phyloP scores from a whole-genome alignment of 2,797 vertebrate species.

The Enteromius radiatus region DNA sequence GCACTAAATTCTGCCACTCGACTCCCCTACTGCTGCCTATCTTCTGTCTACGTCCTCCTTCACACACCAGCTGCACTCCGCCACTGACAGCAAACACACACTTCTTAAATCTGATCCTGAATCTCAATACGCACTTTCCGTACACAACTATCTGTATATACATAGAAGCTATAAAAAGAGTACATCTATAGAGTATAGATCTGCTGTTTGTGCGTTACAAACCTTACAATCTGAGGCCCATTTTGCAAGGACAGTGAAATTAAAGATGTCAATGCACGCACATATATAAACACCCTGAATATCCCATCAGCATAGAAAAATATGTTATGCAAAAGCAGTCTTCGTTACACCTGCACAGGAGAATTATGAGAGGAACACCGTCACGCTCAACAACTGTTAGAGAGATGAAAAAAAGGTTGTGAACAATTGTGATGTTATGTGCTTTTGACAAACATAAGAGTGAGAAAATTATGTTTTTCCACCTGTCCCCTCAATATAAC shows the following conservation, averaged over 20 bases:
- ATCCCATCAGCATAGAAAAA: not conserved
- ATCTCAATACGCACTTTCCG: not conserved
- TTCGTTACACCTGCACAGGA: not conserved
- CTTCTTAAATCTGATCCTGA: not conserved
- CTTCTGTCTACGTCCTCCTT: constrained; percentile 69
- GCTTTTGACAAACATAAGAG: not conserved
- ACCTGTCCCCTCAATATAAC: not conserved
- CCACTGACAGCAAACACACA: constrained; percentile 47
- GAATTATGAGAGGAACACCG: not conserved
- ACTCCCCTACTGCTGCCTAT: constrained; percentile 51
- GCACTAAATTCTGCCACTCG: constrained; percentile 57
- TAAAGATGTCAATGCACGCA: constrained; percentile 15
- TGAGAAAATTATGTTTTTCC: not conserved
- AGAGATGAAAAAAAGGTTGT: not conserved
- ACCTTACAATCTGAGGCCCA: constrained; percentile 32
- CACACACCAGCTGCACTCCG: constrained; percentile 70
- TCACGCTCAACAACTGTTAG: not conserved
- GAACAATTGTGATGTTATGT: not conserved
- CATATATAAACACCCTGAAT: not conserved
- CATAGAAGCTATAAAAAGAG: constrained; percentile 49
- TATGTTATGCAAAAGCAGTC: not conserved
- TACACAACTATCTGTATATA: constrained; percentile 30
- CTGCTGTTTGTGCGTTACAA: not conserved
- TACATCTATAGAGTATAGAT: not conserved
- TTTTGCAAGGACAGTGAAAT: constrained; percentile 35